Evolutionary conservation across 1,140 invertebrate species (phyloP), one percentile per base, ranked within the genome.

Genomic region (Cyrtorhinus lividipennis): DNA sequence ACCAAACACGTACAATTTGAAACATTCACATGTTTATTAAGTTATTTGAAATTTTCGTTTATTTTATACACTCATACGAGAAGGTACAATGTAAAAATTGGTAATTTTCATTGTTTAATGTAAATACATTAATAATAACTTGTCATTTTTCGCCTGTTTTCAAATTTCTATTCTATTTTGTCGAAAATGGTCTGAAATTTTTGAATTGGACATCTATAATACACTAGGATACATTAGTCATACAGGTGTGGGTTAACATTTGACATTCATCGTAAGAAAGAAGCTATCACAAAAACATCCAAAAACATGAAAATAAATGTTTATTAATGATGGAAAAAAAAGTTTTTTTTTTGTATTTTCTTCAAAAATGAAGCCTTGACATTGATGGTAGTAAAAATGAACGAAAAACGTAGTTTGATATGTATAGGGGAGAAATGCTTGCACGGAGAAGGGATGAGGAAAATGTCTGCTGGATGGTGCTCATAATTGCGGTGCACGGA

Each of bases 71-170:
- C 48, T 13, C 48, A 10, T 53, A n/a, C n/a, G n/a, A n/a, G n/a
- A n/a, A n/a, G n/a, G n/a, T n/a, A 53, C 48, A 53, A 53, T 53
- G 48, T 53, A 53, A 53, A 53, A 53, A 53, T 53, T 53, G 48
- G 48, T 53, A 53, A 53, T 53, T 53, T 53, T 53, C 18, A 10
- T 15, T 53, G 20, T 53, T n/a, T 53, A 20, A 8, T 38, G 15
- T 38, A 38, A 15, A 15, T 22, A 53, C 48, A 22, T 53, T 53
- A 53, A 53, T 53, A 13, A 53, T 10, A 5, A 10, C 3, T 53
- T 53, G 10, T 53, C 20, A 13, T 22, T 53, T 53, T 53, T 53
- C 10, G 20, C 5, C 10, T 53, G 10, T 53, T 12, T 44, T 20
- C 20, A 53, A 53, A 53, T 53, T 53, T 53, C 5, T 44, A 10